Conservation (phyloP, 2,797 vertebrate species). For the Calcarius lapponicus region DNA sequence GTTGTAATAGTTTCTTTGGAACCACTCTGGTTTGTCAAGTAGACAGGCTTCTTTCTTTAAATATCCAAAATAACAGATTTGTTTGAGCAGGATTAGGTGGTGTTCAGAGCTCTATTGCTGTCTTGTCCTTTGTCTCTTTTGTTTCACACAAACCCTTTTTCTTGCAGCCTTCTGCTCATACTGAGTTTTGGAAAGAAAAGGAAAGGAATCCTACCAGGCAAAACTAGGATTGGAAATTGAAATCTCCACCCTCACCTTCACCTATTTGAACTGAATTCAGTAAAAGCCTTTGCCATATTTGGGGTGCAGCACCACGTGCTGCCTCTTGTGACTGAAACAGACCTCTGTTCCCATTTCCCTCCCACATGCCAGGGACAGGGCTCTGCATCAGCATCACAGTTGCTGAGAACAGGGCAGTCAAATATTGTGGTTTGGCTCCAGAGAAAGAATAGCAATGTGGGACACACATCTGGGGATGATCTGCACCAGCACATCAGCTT, state of each 20-base stretch:
- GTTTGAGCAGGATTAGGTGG: conserved; percentile 38
- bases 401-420: neutral
- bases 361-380: neutral
- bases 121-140: conserved; percentile 33
- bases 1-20: conserved; percentile 5
- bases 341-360: neutral
- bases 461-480: neutral
- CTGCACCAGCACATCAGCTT: neutral
- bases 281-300: neutral
- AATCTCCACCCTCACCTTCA: neutral
- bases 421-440: neutral
- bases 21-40: conserved; percentile 25
- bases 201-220: neutral
- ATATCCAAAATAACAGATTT: conserved; percentile 57
- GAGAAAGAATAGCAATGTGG: neutral
- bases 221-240: neutral
- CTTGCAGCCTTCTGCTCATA: neutral
- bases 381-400: neutral
- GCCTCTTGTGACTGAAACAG: neutral
- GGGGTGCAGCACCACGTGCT: neutral
- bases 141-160: conserved; percentile 13
- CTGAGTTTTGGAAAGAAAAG: conserved; percentile 4
- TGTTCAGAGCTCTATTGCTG: neutral
- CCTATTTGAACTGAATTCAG: neutral
- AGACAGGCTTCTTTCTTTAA: conserved; percentile 45